phyloP scores from a whole-genome alignment of 1,140 invertebrate species.

The Mycetomoellerius zeteki region DNA sequence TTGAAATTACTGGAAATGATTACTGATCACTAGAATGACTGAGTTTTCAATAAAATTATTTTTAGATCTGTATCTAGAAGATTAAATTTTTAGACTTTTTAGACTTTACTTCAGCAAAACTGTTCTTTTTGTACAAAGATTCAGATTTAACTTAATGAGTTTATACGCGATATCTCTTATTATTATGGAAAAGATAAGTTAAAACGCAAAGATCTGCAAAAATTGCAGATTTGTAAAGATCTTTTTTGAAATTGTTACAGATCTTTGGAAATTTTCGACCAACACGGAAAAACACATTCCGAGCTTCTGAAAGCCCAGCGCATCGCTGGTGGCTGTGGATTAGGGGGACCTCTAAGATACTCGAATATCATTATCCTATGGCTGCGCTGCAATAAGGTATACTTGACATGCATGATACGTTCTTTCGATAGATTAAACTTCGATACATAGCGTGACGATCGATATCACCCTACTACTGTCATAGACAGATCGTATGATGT shows the following conservation, averaged over 20 bases:
- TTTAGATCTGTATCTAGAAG: no score
- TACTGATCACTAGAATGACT: no score
- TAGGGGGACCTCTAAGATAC: constrained; percentile 93
- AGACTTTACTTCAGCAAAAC: no score
- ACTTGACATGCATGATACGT: neutral
- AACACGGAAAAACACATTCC: constrained; percentile 90
- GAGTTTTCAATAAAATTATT: no score
- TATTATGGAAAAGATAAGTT: neutral
- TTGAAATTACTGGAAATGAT: no score
- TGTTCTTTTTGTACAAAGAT: no score
- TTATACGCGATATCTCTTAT: neutral
- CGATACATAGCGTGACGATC: neutral
- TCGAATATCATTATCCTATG: constrained; percentile 92
- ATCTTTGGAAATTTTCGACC: constrained; percentile 91
- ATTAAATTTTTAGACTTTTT: no score
- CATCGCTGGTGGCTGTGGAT: constrained; percentile 88
- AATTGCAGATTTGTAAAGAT: constrained; percentile 1
- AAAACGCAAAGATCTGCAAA: neutral
- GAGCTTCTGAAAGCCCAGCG: constrained; percentile 92
- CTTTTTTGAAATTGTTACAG: constrained; percentile 84
- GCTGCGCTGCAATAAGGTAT: constrained; percentile 93
- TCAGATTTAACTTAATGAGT: neutral
- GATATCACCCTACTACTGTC: constrained; percentile 22
- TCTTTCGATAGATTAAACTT: constrained; percentile 1
- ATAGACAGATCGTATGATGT: constrained; percentile 29